Percentiles rank a stretch among this genome's conserved stretches.
phyloP scores from a whole-genome alignment of 2,797 vertebrate genomes.

The Acanthopagrus latus region DNA sequence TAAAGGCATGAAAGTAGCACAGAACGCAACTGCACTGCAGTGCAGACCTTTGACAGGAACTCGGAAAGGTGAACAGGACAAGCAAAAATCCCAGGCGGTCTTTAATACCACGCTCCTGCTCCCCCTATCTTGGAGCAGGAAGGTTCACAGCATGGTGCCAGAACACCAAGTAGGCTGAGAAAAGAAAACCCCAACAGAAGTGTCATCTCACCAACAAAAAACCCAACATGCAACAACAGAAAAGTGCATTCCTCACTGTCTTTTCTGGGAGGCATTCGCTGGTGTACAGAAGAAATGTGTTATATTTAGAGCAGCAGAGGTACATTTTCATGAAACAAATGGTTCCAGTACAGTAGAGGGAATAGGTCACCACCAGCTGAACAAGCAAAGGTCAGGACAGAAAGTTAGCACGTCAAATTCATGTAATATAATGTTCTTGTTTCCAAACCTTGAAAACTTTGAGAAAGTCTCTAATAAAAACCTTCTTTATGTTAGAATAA shows the following conservation, averaged over 20 bases:
- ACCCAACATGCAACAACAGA: slow-evolving; percentile 24
- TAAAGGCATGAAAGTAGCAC: slow-evolving; percentile 39
- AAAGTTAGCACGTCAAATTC: neutral
- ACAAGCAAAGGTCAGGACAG: neutral
- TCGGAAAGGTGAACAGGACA: slow-evolving; percentile 44
- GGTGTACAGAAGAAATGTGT: slow-evolving; percentile 20
- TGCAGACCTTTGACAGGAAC: slow-evolving; percentile 18
- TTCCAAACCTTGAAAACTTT: neutral
- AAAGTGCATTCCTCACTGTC: slow-evolving; percentile 25
- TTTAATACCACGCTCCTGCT: slow-evolving; percentile 24
- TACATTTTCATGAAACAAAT: slow-evolving; percentile 19
- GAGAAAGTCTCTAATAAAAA: neutral
- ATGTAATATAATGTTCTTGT: neutral
- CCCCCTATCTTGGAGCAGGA: slow-evolving; percentile 34
- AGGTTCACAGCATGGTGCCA: slow-evolving; percentile 60
- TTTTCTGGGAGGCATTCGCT: slow-evolving; percentile 22
- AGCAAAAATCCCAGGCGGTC: slow-evolving; percentile 30
- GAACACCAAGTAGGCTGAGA: slow-evolving; percentile 50
- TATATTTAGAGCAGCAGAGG: slow-evolving; percentile 19
- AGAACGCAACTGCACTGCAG: slow-evolving; percentile 36
- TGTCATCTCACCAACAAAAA: slow-evolving; percentile 62
- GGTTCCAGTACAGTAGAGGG: neutral
- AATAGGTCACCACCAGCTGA: neutral
- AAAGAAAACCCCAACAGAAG: slow-evolving; percentile 57
- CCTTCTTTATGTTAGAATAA: neutral